A percentile compares a stretch with the other conserved stretches of the same genome.
These are phyloP conservation scores for Leptoteleia sp. DNA, from an alignment of 1,140 invertebrate genomes.

Conservation along the genomic window DNA sequence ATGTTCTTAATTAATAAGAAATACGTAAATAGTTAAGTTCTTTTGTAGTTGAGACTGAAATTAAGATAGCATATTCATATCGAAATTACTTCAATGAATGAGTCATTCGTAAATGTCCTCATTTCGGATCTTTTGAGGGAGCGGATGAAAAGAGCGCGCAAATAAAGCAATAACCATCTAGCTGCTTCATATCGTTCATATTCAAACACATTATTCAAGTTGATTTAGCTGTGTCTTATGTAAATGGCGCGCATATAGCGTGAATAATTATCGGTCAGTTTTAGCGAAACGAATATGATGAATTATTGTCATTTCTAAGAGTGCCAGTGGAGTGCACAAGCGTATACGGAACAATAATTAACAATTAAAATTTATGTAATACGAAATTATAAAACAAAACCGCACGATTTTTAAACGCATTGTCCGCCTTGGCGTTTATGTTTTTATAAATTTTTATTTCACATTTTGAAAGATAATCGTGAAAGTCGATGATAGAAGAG, in stretches of 20 bases:
- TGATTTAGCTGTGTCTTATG: conserved; percentile 46
- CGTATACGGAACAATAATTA: conserved; percentile 33
- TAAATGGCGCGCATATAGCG: conserved; percentile 28
- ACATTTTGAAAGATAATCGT: too few species aligned
- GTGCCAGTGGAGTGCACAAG: neutral
- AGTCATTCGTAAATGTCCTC: conserved; percentile 32
- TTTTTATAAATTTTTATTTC: too few species aligned
- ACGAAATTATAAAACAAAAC: too few species aligned
- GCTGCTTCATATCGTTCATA: conserved; percentile 31
- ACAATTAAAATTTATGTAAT: too few species aligned
- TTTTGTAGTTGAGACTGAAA: too few species aligned
- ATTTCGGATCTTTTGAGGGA: conserved; percentile 13
- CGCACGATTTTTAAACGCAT: too few species aligned
- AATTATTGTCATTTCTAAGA: conserved; percentile 33
- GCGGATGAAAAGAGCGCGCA: conserved; percentile 1
- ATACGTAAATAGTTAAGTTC: too few species aligned
- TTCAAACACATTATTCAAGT: conserved; percentile 43
- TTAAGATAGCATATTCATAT: too few species aligned
- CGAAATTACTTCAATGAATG: conserved; percentile 13
- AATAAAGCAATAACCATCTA: conserved; percentile 26
- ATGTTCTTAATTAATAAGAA: too few species aligned
- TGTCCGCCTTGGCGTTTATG: too few species aligned
- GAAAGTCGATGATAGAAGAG: too few species aligned
- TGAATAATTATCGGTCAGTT: conserved; percentile 53
- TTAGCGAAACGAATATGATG: conserved; percentile 25